phyloP scores from a whole-genome alignment of 1,140 invertebrate species.

The Hirudo medicinalis region DNA sequence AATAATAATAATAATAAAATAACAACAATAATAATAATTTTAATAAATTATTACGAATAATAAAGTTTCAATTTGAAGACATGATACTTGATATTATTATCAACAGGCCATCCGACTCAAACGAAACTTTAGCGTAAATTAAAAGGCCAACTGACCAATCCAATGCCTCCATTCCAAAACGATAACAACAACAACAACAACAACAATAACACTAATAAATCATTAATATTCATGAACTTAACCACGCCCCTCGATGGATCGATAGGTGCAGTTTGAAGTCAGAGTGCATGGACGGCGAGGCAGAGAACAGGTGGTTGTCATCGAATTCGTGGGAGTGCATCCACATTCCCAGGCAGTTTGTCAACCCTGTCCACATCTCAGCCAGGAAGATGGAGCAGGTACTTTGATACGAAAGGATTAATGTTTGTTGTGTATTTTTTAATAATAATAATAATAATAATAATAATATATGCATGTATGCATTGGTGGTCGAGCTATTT shows the following conservation, averaged over 20 bases:
- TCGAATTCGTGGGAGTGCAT: constrained; percentile 4
- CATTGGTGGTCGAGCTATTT: too few species aligned
- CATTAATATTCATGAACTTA: neutral
- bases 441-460: constrained; percentile 2
- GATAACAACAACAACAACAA: too few species aligned
- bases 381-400: neutral
- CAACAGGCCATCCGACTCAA: too few species aligned
- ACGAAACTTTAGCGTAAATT: too few species aligned
- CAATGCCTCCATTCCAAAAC: too few species aligned
- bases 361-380: constrained; percentile 6
- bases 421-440: neutral
- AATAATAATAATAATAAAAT: too few species aligned
- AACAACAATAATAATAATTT: too few species aligned
- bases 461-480: neutral
- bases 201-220: too few species aligned
- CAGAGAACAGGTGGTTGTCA: constrained; percentile 9
- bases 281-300: neutral
- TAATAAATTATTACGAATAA: too few species aligned
- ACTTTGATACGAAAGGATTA: neutral
- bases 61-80: too few species aligned
- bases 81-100: too few species aligned
- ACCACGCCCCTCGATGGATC: neutral
- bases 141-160: too few species aligned
- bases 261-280: constrained; percentile 12
- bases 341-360: constrained; percentile 13